These are phyloP conservation scores for Triplophysa rosa DNA, from an alignment of 2,113 vertebrate genomes.

Conservation along the genomic window DNA sequence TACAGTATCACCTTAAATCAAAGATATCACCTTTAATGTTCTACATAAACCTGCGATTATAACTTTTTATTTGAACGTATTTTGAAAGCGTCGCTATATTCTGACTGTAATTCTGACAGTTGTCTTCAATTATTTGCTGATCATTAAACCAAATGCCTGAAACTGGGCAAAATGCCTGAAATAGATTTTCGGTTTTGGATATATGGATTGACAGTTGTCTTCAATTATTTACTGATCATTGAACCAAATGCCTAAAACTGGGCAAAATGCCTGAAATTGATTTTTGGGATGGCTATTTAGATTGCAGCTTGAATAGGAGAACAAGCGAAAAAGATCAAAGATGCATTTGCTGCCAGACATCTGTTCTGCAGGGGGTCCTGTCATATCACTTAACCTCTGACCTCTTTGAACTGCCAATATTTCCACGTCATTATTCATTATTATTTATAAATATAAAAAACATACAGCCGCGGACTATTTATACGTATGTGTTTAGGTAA, in stretches of 20 bases:
- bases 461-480: too few species aligned
- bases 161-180: background rate
- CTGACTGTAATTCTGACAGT: too few species aligned
- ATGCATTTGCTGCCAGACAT: background rate
- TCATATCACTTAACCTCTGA: conserved; percentile 13
- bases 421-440: too few species aligned
- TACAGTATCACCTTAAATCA: too few species aligned
- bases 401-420: background rate
- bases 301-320: background rate
- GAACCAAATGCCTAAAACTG: background rate
- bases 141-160: background rate
- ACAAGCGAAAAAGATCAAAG: background rate
- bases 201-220: too few species aligned
- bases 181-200: background rate
- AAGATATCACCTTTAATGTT: background rate
- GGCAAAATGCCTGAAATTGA: background rate
- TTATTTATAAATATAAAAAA: too few species aligned
- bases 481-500: too few species aligned
- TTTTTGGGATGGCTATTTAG: background rate
- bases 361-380: background rate
- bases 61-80: background rate
- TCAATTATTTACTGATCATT: background rate
- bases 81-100: too few species aligned
- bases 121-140: too few species aligned
- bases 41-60: too few species aligned